A percentile compares a stretch with the other conserved stretches of the same genome.
These are phyloP conservation scores for Cydia splendana DNA, from an alignment of 1,140 invertebrate species.

Conservation along the genomic window DNA sequence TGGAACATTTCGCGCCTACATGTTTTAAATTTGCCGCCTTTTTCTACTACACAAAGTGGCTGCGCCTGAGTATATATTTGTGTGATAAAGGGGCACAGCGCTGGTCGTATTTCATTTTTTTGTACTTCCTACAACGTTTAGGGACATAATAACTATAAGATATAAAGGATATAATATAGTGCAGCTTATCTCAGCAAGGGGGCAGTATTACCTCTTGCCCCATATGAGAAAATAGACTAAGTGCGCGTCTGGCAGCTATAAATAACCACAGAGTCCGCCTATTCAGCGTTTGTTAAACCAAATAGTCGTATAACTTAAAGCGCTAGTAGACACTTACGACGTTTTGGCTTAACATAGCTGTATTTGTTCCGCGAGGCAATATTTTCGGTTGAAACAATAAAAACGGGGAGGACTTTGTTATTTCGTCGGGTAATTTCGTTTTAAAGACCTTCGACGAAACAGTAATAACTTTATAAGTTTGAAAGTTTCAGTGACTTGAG, in stretches of 20 bases:
- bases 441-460: not conserved
- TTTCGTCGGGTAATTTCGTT: not conserved
- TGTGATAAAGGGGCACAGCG: too few species aligned
- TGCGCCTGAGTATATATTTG: too few species aligned
- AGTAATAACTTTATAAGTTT: too few species aligned
- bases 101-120: too few species aligned
- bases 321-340: not conserved
- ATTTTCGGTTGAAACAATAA: constrained; percentile 30
- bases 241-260: constrained; percentile 17
- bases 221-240: constrained; percentile 32
- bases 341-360: not conserved
- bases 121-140: too few species aligned
- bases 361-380: constrained; percentile 20
- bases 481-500: too few species aligned
- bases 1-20: too few species aligned
- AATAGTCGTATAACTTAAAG: not conserved
- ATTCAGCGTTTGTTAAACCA: not conserved
- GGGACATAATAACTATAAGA: not conserved
- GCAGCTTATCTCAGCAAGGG: constrained; percentile 10
- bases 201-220: constrained; percentile 24
- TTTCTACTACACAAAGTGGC: too few species aligned
- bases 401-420: not conserved
- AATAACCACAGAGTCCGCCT: constrained; percentile 19
- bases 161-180: not conserved
- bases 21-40: too few species aligned